Evolutionary conservation across 2,113 vertebrate species (phyloP).

Genomic region (Oncorhynchus gorbuscha): DNA sequence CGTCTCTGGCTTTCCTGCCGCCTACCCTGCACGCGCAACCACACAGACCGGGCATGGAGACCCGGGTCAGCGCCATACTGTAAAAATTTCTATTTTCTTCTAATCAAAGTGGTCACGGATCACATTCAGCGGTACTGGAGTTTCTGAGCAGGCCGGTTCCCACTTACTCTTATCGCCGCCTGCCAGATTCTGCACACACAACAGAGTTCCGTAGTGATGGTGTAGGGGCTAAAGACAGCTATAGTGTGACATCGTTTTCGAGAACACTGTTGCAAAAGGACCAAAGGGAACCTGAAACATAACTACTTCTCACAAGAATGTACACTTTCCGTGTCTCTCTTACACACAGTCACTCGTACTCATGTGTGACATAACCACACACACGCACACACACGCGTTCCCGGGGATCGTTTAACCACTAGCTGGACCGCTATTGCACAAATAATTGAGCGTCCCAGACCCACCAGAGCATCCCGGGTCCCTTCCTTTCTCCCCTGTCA

Average conservation of each 20-base stretch:
- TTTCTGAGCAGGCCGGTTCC: slow-evolving; percentile 39
- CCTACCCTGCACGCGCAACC: neutral
- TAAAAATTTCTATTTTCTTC: slow-evolving; percentile 65
- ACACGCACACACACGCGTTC: neutral
- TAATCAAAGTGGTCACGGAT: slow-evolving; percentile 59
- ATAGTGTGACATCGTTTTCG: neutral
- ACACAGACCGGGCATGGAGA: neutral
- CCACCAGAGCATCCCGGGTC: neutral
- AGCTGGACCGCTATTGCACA: neutral
- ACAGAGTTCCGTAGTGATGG: slow-evolving; percentile 31
- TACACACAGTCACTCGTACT: neutral
- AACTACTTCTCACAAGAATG: neutral
- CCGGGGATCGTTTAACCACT: neutral
- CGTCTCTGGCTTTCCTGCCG: neutral
- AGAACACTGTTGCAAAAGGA: neutral
- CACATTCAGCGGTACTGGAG: slow-evolving; percentile 20
- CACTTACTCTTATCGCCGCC: slow-evolving; percentile 53
- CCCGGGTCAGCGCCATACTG: neutral
- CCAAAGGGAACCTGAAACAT: neutral
- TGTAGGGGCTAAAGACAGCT: neutral
- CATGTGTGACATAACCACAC: neutral
- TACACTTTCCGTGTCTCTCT: neutral
- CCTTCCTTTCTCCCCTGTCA: neutral
- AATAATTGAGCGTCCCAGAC: neutral
- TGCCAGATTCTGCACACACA: slow-evolving; percentile 51